These are phyloP conservation scores for Gymnopithys bicolor DNA, from an alignment of 2,797 vertebrate species.

Conservation along the genomic window DNA sequence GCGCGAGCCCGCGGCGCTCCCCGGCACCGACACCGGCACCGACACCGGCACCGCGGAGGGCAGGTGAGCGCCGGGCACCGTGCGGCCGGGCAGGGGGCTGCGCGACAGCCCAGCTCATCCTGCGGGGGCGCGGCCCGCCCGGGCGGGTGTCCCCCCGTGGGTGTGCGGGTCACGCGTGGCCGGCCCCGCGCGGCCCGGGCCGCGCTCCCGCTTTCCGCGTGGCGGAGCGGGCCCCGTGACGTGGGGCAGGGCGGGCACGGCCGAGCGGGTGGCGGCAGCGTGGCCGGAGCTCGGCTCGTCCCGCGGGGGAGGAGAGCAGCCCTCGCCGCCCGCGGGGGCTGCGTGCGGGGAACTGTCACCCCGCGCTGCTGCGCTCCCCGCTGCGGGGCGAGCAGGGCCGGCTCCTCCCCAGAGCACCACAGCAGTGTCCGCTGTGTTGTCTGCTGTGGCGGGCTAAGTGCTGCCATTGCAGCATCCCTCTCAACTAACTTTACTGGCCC, in stretches of 20 bases:
- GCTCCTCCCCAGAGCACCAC: rapidly evolving
- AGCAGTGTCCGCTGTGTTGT: rapidly evolving
- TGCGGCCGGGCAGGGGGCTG: no score
- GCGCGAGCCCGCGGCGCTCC: neutral
- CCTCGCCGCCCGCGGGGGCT: no score
- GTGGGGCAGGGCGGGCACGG: neutral
- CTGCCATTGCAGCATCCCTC: rapidly evolving
- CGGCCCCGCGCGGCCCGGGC: neutral
- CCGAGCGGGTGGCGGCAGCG: neutral
- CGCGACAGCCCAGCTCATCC: no score
- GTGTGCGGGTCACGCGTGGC: neutral
- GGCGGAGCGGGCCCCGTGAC: no score
- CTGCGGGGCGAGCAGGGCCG: rapidly evolving
- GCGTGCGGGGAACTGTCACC: neutral
- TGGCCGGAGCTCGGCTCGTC: neutral
- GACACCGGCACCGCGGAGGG: no score
- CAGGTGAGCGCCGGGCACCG: no score
- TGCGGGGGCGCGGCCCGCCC: neutral
- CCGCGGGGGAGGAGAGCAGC: neutral
- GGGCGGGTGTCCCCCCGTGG: neutral
- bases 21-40: no score
- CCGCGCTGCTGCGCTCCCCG: rapidly evolving
- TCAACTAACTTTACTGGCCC: neutral
- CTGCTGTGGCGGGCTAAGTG: rapidly evolving
- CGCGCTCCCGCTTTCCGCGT: no score